phyloP scores from a whole-genome alignment of 2,797 vertebrate genomes.

The Sebastes wilsoni region DNA sequence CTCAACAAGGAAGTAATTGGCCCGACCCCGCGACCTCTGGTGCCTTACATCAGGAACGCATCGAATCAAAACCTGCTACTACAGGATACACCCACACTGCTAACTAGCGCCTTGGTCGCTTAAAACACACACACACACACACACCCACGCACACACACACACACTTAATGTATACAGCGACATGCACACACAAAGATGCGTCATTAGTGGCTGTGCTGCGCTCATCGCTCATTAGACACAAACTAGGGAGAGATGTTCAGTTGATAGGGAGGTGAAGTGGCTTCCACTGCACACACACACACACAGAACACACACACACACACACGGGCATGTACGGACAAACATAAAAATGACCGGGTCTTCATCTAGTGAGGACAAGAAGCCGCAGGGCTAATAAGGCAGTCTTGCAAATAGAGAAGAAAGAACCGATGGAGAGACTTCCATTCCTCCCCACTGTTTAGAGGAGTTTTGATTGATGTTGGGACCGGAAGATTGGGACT shows the following conservation, averaged over 20 bases:
- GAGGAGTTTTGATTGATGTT: slow-evolving; percentile 54
- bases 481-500: slow-evolving; percentile 40
- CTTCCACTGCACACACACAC: slow-evolving; percentile 60
- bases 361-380: slow-evolving; percentile 59
- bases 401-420: slow-evolving; percentile 62
- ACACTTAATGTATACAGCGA: slow-evolving; percentile 42
- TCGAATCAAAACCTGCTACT: slow-evolving; percentile 74
- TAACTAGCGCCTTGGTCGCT: slow-evolving; percentile 71
- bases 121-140: slow-evolving; percentile 45
- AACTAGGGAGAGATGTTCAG: slow-evolving; percentile 71
- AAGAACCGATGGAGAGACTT: slow-evolving; percentile 64
- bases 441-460: slow-evolving; percentile 47
- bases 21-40: slow-evolving; percentile 91
- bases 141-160: slow-evolving; percentile 32
- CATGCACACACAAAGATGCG: slow-evolving; percentile 89
- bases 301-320: neutral
- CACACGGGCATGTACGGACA: slow-evolving; percentile 18
- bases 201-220: slow-evolving; percentile 72
- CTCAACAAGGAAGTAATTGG: slow-evolving; percentile 95
- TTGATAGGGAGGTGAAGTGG: slow-evolving; percentile 78
- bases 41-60: slow-evolving; percentile 88
- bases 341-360: slow-evolving; percentile 50
- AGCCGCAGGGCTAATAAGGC: slow-evolving; percentile 77
- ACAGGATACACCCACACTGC: slow-evolving; percentile 82
- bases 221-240: slow-evolving; percentile 85